These are phyloP conservation scores for Zaprionus taronus DNA, from an alignment of 1,140 invertebrate species.

Conservation along the genomic window DNA sequence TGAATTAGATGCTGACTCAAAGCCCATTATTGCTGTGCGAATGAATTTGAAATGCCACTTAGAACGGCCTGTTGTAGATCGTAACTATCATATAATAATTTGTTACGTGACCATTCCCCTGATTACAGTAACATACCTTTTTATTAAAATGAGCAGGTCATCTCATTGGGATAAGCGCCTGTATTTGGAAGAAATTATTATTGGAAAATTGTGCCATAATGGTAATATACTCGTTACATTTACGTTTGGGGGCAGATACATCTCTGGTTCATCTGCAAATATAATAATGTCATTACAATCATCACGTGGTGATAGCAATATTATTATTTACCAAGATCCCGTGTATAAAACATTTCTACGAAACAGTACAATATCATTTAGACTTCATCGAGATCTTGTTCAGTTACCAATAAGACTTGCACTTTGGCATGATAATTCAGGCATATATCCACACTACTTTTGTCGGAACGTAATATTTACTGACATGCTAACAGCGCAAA, in stretches of 20 bases:
- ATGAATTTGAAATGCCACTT: constrained; percentile 51
- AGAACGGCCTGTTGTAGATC: constrained; percentile 30
- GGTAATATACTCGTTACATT: constrained; percentile 36
- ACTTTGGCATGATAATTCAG: constrained; percentile 35
- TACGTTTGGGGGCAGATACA: constrained; percentile 42
- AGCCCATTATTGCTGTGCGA: constrained; percentile 32
- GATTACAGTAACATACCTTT: not conserved
- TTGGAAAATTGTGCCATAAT: constrained; percentile 5
- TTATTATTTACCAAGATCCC: constrained; percentile 39
- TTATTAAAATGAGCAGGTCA: constrained; percentile 17
- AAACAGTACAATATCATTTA: constrained; percentile 38
- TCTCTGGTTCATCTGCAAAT: constrained; percentile 47
- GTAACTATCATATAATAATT: constrained; percentile 31
- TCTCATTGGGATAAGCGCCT: constrained; percentile 23
- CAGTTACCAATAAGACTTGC: constrained; percentile 24
- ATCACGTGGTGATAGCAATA: not conserved
- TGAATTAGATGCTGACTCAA: constrained; percentile 44
- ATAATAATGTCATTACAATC: constrained; percentile 38
- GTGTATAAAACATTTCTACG: constrained; percentile 22
- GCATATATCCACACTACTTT: constrained; percentile 52
- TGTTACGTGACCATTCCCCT: constrained; percentile 19
- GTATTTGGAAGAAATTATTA: constrained; percentile 17
- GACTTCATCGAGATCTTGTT: constrained; percentile 23
- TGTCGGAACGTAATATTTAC: constrained; percentile 30
- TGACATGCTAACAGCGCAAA: constrained; percentile 17